phyloP scores from a whole-genome alignment of 2,888 invertebrate genomes.

The Hypercompe scribonia region DNA sequence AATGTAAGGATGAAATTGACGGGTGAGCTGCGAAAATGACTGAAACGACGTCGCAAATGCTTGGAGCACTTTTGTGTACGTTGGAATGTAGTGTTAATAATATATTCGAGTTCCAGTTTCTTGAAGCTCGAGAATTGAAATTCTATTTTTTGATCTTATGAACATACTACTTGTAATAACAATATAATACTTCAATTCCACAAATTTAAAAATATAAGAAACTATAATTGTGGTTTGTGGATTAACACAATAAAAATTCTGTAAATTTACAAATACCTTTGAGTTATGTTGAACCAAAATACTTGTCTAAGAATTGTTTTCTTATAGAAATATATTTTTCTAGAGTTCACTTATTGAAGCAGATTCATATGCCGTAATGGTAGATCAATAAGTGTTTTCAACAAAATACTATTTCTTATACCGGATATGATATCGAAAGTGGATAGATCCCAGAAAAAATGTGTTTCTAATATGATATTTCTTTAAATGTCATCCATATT shows the following conservation, averaged over 20 bases:
- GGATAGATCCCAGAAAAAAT: background rate
- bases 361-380: background rate
- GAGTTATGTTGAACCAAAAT: background rate
- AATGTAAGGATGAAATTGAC: conserved; percentile 51
- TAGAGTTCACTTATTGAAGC: background rate
- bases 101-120: background rate
- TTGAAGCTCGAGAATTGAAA: background rate
- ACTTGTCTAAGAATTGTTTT: background rate
- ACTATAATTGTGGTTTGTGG: no score
- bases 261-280: background rate
- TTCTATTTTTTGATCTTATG: background rate
- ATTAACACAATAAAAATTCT: background rate
- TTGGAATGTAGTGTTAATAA: conserved; percentile 15
- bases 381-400: background rate
- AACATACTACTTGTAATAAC: background rate
- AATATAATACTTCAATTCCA: background rate
- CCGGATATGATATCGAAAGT: background rate
- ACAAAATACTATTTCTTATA: background rate
- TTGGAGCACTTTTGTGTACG: conserved; percentile 13
- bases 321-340: background rate
- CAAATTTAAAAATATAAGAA: background rate
- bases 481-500: background rate
- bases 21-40: conserved; percentile 23
- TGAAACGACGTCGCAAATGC: background rate
- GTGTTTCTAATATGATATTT: no score